Conservation (phyloP, 92 coral and sea anemone species). For the Porites rus region DNA sequence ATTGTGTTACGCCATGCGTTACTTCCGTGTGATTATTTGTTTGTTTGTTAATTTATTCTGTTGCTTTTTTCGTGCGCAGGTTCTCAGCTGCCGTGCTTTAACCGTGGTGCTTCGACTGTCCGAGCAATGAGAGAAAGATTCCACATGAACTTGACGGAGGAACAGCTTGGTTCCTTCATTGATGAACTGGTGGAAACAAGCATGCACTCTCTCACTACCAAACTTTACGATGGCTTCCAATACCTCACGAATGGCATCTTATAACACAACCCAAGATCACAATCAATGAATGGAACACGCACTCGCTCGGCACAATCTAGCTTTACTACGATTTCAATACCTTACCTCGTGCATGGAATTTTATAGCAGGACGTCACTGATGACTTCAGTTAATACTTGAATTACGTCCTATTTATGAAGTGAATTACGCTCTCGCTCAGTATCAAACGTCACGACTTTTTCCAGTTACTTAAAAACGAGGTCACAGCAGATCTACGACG, state of each 20-base stretch:
- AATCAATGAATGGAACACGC: not conserved
- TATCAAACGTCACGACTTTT: no score
- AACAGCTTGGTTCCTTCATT: slow-evolving; percentile 90
- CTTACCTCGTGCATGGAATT: not conserved
- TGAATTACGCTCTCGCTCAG: no score
- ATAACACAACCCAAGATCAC: slow-evolving; percentile 27
- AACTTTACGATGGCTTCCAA: slow-evolving; percentile 99
- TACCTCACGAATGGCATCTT: slow-evolving; percentile 96
- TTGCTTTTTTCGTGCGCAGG: slow-evolving; percentile 50
- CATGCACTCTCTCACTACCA: slow-evolving; percentile 94
- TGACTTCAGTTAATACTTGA: no score
- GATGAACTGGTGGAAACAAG: slow-evolving; percentile 95
- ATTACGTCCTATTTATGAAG: no score
- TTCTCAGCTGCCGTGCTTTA: slow-evolving; percentile 97
- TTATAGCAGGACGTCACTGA: not conserved
- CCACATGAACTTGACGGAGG: slow-evolving; percentile 98
- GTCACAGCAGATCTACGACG: not conserved
- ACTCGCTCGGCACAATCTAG: not conserved
- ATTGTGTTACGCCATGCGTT: no score
- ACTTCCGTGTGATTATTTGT: no score
- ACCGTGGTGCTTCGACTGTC: slow-evolving; percentile 95
- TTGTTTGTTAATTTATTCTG: no score
- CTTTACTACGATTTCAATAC: not conserved
- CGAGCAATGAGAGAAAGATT: slow-evolving; percentile 97
- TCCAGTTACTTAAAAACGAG: no score